A percentile compares a stretch with the other conserved stretches of the same genome.
Conservation (phyloP, 1,140 invertebrate species). For the Bombus cullumanus region DNA sequence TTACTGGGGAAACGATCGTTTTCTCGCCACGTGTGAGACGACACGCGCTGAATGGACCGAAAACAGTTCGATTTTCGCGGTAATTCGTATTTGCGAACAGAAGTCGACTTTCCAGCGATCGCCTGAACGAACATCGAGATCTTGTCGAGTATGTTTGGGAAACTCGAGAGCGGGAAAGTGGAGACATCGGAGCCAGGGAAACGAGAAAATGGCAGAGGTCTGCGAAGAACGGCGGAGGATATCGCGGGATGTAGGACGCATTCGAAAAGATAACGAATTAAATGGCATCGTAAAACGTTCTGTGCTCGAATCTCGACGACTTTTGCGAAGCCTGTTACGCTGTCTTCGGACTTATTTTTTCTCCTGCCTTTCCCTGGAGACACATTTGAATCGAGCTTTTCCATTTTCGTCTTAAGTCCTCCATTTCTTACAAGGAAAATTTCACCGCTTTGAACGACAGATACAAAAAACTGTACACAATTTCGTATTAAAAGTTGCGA, state of each 20-base stretch:
- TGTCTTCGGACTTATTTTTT: not conserved
- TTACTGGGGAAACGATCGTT: too few species aligned
- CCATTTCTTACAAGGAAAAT: too few species aligned
- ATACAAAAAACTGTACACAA: too few species aligned
- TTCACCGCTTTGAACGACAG: too few species aligned
- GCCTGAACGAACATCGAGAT: not conserved
- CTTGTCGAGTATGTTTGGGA: not conserved
- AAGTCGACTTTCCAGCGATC: not conserved
- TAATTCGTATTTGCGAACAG: slow-evolving; percentile 1
- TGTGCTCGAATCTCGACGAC: not conserved
- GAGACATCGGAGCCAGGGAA: not conserved
- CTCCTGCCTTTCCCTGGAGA: not conserved
- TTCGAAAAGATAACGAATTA: not conserved
- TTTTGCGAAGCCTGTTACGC: not conserved
- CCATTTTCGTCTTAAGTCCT: too few species aligned
- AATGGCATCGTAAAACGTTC: not conserved
- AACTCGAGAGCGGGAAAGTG: not conserved
- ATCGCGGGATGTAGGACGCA: not conserved
- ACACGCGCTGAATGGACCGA: slow-evolving; percentile 15
- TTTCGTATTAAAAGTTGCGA: too few species aligned
- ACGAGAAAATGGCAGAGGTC: not conserved
- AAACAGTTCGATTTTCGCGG: not conserved
- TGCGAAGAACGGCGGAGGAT: not conserved
- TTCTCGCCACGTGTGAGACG: slow-evolving; percentile 48
- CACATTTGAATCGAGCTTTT: too few species aligned